phyloP scores from a whole-genome alignment of 2,113 vertebrate genomes.

The Mustela lutreola region DNA sequence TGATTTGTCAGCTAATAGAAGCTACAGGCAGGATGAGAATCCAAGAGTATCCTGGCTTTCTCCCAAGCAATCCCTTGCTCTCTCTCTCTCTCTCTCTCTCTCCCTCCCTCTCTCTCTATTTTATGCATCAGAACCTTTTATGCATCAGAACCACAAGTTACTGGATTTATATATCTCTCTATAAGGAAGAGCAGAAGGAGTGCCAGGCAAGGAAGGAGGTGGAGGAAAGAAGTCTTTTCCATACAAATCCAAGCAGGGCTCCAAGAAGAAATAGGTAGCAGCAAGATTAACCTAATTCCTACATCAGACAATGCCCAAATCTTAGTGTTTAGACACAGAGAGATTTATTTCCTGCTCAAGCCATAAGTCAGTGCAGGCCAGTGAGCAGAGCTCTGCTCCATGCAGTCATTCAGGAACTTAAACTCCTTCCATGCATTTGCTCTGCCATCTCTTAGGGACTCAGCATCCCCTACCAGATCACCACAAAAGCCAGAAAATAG shows the following conservation, averaged over 20 bases:
- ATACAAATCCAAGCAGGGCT: not conserved
- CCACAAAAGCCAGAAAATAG: not conserved
- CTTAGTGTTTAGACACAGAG: not conserved
- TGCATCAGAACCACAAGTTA: slow-evolving; percentile 10
- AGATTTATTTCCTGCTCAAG: not conserved
- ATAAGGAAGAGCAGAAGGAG: not conserved
- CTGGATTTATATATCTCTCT: not conserved
- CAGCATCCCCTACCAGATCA: not conserved
- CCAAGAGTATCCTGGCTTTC: not conserved
- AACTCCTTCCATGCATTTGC: not conserved
- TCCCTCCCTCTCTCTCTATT: no score
- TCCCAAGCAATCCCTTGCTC: not conserved
- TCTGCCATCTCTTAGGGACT: not conserved
- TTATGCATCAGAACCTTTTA: not conserved
- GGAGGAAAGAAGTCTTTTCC: not conserved
- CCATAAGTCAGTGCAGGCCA: not conserved
- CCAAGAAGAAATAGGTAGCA: slow-evolving; percentile 20
- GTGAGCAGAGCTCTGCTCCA: not conserved
- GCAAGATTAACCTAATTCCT: not conserved
- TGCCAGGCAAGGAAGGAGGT: not conserved
- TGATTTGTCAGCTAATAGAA: not conserved
- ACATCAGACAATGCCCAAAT: not conserved
- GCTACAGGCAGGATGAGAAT: not conserved
- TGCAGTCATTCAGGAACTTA: not conserved
- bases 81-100: not conserved